Conservation (phyloP, 30 jellyfish, hydroid and myxozoan species). For the Aurelia sp. region DNA sequence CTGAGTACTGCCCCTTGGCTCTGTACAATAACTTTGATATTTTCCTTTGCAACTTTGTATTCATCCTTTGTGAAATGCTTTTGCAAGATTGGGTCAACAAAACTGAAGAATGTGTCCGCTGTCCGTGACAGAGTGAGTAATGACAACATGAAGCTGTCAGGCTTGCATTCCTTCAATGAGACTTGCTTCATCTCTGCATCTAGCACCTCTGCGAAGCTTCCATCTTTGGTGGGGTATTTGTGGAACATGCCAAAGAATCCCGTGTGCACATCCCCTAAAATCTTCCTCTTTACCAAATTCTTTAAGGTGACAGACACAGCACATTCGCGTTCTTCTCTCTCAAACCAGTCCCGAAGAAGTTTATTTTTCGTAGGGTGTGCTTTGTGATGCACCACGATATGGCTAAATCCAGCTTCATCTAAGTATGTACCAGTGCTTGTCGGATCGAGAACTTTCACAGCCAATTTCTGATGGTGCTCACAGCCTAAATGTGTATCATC, state of each 20-base stretch:
- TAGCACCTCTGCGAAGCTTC: constrained; percentile 67
- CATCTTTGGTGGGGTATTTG: constrained; percentile 76
- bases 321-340: constrained; percentile 72
- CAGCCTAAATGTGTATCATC: constrained; percentile 58
- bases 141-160: constrained; percentile 91
- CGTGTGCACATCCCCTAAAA: constrained; percentile 74
- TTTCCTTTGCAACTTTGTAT: constrained; percentile 82
- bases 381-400: constrained; percentile 52
- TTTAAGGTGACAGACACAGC: constrained; percentile 66
- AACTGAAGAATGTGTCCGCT: constrained; percentile 81
- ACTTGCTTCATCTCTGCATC: constrained; percentile 88
- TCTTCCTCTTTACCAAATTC: constrained; percentile 66
- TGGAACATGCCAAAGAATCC: constrained; percentile 81
- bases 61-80: constrained; percentile 86
- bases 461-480: constrained; percentile 53
- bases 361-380: constrained; percentile 57
- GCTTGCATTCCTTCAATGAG: constrained; percentile 80
- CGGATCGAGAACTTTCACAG: constrained; percentile 50
- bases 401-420: constrained; percentile 76
- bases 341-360: constrained; percentile 69
- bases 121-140: constrained; percentile 84
- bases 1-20: constrained; percentile 87
- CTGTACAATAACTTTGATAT: constrained; percentile 88
- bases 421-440: constrained; percentile 71
- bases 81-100: constrained; percentile 81